Evolutionary conservation across 1,140 invertebrate species (phyloP).

Genomic region (Hyposmocoma kahamanoa): DNA sequence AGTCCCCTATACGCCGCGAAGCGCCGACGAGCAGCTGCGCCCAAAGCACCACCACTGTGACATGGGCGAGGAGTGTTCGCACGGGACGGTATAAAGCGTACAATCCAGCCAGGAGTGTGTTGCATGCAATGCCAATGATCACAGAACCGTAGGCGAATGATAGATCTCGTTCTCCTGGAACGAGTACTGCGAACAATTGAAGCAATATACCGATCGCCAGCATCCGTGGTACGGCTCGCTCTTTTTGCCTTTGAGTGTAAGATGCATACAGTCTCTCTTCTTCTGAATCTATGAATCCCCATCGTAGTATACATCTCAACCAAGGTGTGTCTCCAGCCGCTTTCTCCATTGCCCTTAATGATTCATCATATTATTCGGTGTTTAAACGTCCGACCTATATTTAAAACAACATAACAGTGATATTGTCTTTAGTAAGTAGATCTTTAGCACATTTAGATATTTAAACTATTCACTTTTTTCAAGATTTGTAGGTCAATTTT

Average conservation of each 20-base stretch:
- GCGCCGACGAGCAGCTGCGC: constrained; percentile 75
- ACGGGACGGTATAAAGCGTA: constrained; percentile 28
- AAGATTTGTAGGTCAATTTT: no score
- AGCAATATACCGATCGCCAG: constrained; percentile 80
- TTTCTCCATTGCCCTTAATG: constrained; percentile 49
- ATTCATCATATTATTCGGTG: constrained; percentile 6
- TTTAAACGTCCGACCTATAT: no score
- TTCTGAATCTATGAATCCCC: constrained; percentile 72
- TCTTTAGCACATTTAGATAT: no score
- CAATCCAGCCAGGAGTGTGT: constrained; percentile 64
- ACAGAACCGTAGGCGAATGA: constrained; percentile 66
- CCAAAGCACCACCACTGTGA: constrained; percentile 78
- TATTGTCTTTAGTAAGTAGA: no score
- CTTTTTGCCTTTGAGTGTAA: constrained; percentile 83
- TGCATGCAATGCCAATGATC: constrained; percentile 72
- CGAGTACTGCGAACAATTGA: constrained; percentile 77
- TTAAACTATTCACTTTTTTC: no score
- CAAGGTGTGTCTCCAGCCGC: constrained; percentile 28
- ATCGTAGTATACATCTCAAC: constrained; percentile 46
- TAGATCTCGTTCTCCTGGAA: constrained; percentile 75
- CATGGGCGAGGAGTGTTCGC: constrained; percentile 74
- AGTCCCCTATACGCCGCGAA: constrained; percentile 66
- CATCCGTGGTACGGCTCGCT: constrained; percentile 85
- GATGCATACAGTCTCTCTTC: constrained; percentile 84
- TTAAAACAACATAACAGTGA: no score